Percentiles rank a stretch among this genome's conserved stretches.
These are phyloP conservation scores for Palaemon carinicauda DNA, from an alignment of 1,140 invertebrate genomes.

Conservation along the genomic window DNA sequence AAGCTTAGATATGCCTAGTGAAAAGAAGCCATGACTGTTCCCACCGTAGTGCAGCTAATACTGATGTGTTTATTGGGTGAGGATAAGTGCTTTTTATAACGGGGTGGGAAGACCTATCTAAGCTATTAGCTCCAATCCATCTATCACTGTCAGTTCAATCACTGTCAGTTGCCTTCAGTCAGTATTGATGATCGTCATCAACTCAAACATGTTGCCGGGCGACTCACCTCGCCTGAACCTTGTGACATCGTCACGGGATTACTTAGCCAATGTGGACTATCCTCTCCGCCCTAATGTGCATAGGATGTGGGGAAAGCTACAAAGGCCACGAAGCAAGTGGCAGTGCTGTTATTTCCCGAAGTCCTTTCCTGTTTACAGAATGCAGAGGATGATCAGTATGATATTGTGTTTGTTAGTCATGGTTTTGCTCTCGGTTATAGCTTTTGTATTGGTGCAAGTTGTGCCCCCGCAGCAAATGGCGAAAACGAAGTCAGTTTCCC, in stretches of 20 bases:
- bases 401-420: slow-evolving; percentile 18
- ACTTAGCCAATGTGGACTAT: slow-evolving; percentile 15
- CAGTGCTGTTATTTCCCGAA: slow-evolving; percentile 24
- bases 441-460: slow-evolving; percentile 22
- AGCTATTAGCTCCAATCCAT: background rate
- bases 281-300: background rate
- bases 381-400: slow-evolving; percentile 26
- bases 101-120: background rate
- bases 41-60: no score
- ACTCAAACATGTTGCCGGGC: background rate
- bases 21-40: no score
- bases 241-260: background rate
- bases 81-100: no score
- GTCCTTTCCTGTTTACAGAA: slow-evolving; percentile 34
- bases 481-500: background rate
- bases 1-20: no score
- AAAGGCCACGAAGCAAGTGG: background rate
- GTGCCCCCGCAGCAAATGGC: slow-evolving; percentile 11
- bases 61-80: no score
- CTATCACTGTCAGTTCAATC: background rate
- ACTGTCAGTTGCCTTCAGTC: background rate
- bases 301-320: background rate
- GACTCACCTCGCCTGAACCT: background rate
- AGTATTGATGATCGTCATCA: background rate
- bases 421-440: slow-evolving; percentile 14